A percentile compares a stretch with the other conserved stretches of the same genome.
Evolutionary conservation across 1,140 invertebrate species (phyloP).

Genomic region (Phymastichus coffea): DNA sequence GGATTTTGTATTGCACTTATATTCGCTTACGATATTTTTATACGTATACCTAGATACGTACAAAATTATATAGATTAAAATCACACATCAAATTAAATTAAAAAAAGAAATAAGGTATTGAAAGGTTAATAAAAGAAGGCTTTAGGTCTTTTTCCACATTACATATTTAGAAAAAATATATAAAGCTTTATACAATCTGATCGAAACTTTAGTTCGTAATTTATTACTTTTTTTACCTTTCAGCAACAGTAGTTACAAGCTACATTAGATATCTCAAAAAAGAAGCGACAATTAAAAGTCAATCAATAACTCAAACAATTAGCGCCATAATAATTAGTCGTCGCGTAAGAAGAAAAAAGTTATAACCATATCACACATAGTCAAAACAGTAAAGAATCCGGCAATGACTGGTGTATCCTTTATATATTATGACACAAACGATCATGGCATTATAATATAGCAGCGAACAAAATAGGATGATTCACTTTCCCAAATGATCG

Average conservation of each 20-base stretch:
- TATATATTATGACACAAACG: constrained; percentile 26
- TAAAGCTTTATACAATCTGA: not conserved
- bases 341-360: not conserved
- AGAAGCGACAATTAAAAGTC: not conserved
- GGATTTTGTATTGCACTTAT: no score
- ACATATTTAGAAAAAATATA: no score
- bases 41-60: no score
- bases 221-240: constrained; percentile 4
- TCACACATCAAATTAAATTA: no score
- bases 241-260: constrained; percentile 4
- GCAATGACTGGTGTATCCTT: constrained; percentile 17
- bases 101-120: no score
- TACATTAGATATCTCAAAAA: constrained; percentile 11
- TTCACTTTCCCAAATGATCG: constrained; percentile 22
- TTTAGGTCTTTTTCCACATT: no score
- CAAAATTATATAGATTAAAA: no score
- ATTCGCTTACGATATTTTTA: no score
- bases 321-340: constrained; percentile 9
- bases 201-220: not conserved
- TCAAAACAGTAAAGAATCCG: not conserved
- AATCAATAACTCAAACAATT: constrained; percentile 16
- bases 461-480: constrained; percentile 23
- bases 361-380: not conserved
- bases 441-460: constrained; percentile 14
- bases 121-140: no score